phyloP scores from a whole-genome alignment of 2,113 vertebrate species.

The Motacilla tschutschensis region DNA sequence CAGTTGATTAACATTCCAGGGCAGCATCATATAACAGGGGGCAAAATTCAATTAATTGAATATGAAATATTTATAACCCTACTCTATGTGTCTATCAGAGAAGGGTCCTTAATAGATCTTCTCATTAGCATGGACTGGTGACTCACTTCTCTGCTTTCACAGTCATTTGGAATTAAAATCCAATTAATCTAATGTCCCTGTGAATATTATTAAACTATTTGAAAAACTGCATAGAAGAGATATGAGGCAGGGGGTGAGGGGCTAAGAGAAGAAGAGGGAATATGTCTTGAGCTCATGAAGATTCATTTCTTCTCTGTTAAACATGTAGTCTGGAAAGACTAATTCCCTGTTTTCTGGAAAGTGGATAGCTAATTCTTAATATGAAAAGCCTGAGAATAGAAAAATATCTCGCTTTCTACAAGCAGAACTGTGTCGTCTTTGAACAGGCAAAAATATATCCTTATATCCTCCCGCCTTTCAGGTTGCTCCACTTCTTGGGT shows the following conservation, averaged over 20 bases:
- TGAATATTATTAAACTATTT: slow-evolving; percentile 83
- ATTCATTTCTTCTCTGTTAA: slow-evolving; percentile 63
- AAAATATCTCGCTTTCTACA: not conserved
- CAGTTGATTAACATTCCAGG: slow-evolving; percentile 75
- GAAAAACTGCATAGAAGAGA: slow-evolving; percentile 76
- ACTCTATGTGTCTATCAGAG: slow-evolving; percentile 81
- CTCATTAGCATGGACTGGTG: slow-evolving; percentile 92
- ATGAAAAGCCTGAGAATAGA: slow-evolving; percentile 8
- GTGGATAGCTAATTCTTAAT: slow-evolving; percentile 22
- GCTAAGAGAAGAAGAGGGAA: slow-evolving; percentile 58
- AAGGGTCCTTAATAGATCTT: slow-evolving; percentile 88
- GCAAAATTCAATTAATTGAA: slow-evolving; percentile 85
- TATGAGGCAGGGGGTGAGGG: slow-evolving; percentile 57
- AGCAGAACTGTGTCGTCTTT: not conserved
- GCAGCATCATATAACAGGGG: slow-evolving; percentile 73
- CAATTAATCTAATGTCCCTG: slow-evolving; percentile 85
- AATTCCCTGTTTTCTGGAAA: slow-evolving; percentile 44
- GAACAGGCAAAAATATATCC: not conserved
- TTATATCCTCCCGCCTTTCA: not conserved
- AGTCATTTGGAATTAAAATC: slow-evolving; percentile 85
- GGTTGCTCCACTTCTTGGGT: not conserved
- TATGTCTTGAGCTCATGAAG: slow-evolving; percentile 50
- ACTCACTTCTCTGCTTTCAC: slow-evolving; percentile 89
- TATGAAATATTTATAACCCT: slow-evolving; percentile 89
- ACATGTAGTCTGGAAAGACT: not conserved